phyloP scores from a whole-genome alignment of 2,888 invertebrate genomes.

The Scaptomyza reducta region DNA sequence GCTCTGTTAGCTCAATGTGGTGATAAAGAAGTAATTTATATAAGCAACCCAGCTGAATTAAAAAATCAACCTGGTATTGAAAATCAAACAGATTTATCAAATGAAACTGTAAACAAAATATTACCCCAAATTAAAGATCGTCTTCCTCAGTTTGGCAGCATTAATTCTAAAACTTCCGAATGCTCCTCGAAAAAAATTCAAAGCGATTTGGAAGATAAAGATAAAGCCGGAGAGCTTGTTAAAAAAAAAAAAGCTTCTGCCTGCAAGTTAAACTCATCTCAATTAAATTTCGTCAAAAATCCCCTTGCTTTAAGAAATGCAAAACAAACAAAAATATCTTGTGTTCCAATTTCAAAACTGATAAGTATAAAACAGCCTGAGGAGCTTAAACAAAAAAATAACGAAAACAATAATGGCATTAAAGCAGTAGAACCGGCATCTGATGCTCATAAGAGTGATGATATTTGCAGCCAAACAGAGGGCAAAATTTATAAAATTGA shows the following conservation, averaged over 20 bases:
- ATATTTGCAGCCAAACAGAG: neutral
- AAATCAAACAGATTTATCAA: neutral
- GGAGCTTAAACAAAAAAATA: neutral
- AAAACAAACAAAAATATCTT: slow-evolving; percentile 23
- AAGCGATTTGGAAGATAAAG: neutral
- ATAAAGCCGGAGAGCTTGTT: neutral
- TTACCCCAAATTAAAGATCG: neutral
- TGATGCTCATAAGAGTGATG: neutral
- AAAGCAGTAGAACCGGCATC: neutral
- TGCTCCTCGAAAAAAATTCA: neutral
- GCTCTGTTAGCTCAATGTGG: neutral
- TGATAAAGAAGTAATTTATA: neutral
- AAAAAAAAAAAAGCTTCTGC: neutral
- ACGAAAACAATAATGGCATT: neutral
- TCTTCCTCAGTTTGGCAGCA: neutral
- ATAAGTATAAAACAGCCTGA: neutral
- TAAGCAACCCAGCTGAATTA: neutral
- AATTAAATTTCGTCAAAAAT: slow-evolving; percentile 26
- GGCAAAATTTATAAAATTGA: neutral
- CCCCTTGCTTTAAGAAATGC: slow-evolving; percentile 10
- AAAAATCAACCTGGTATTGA: neutral
- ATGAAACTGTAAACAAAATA: neutral
- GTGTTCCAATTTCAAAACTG: slow-evolving; percentile 45
- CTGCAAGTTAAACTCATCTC: neutral
- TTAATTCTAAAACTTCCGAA: neutral